These are phyloP conservation scores for Acromyrmex heyeri DNA, from an alignment of 1,140 invertebrate species.

Conservation along the genomic window DNA sequence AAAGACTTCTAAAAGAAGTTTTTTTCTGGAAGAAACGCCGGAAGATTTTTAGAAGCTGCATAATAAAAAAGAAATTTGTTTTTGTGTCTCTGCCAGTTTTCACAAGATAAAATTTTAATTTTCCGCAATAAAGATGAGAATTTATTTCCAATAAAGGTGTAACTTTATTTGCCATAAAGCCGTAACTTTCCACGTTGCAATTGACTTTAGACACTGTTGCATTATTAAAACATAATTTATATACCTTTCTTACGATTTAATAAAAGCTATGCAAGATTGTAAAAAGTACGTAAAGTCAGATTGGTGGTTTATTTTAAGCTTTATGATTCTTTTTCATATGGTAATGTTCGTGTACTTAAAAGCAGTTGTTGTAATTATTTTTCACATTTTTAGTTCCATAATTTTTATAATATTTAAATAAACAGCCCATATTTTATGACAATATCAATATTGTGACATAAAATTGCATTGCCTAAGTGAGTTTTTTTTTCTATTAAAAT, in stretches of 20 bases:
- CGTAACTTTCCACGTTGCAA: conserved; percentile 15
- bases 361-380: not conserved
- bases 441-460: not conserved
- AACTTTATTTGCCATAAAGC: conserved; percentile 36
- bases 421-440: not conserved
- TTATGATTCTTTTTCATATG: not conserved
- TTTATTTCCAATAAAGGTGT: conserved; percentile 46
- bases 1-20: not conserved
- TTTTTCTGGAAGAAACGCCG: not conserved
- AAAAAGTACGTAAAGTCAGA: conserved; percentile 11
- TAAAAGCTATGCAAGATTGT: conserved; percentile 24
- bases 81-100: not conserved
- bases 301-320: conserved; percentile 1
- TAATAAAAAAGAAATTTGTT: conserved; percentile 44
- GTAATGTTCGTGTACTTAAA: not conserved
- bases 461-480: not conserved
- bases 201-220: not conserved
- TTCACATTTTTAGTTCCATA: not conserved
- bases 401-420: not conserved
- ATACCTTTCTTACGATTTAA: conserved; percentile 23
- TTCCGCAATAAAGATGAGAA: conserved; percentile 16
- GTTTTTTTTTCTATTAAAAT: not conserved
- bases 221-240: conserved; percentile 45
- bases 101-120: conserved; percentile 46
- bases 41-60: not conserved